Evolutionary conservation across 2,888 invertebrate genomes (phyloP), one percentile per base, ranked within the genome.

Genomic region (Cheilosia impressa): DNA sequence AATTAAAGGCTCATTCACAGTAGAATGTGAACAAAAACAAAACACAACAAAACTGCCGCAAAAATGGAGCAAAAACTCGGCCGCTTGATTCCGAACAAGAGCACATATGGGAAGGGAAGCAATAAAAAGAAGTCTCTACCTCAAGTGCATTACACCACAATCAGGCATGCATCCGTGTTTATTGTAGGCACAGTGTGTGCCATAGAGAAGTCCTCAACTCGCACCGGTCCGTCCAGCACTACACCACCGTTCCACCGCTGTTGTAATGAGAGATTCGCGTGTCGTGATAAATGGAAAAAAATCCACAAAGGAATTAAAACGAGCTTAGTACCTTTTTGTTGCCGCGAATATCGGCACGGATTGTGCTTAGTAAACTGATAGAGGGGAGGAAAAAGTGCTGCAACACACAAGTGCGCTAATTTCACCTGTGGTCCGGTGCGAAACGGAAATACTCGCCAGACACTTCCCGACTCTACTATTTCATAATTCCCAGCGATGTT

Each of bases 1-100:
- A 85, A 85, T 85, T 85, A 85, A 85, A 81, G 85, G 66, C 85
- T 81, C 76, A 81, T 85, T 85, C 85, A 77, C 76, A 81, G 81
- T 76, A 81, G 81, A 72, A 55, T 65, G 60, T 41, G 47, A 65
- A 71, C 60, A 78, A 76, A 78, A 72, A 58, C 34, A 58, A 9
- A 63, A 69, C 45, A 78, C 10, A 34, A 34, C 45, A 63, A 38
- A 10, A n/a, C 62, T 19, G 27, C 13, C 24, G 19, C 2, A 57
- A 55, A 22, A 45, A 41, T 17, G 24, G 50, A 58, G 22, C 17
- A 50, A 60, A 55, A 73, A 71, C 57, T 66, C 58, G 45, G 62
- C 13, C 83, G 60, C 65, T 68, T 78, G 79, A 68, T 80, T 69
- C 38, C 45, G 62, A 68, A 41, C 55, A 27, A 72, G 79, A 65